A percentile compares a stretch with the other conserved stretches of the same genome.
phyloP scores from a whole-genome alignment of 2,888 invertebrate species.

The Aleiodes leptofemur region DNA sequence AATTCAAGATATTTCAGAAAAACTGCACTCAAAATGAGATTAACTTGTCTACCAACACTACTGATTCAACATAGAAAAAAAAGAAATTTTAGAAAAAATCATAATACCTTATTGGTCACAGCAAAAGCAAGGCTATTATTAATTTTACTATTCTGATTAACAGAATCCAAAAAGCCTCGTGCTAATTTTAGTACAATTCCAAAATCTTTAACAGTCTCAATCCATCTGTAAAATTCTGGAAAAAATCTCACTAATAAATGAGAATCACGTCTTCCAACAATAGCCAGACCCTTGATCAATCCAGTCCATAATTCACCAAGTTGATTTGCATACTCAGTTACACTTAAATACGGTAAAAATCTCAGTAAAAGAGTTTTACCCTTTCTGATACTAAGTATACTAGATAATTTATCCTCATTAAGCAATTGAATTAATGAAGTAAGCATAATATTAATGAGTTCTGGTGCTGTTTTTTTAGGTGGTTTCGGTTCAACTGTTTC shows the following conservation, averaged over 20 bases:
- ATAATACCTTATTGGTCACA: constrained; percentile 76
- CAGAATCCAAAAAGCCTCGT: constrained; percentile 66
- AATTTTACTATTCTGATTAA: constrained; percentile 65
- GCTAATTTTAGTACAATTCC: constrained; percentile 63
- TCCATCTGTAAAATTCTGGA: constrained; percentile 79
- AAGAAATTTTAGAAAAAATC: constrained; percentile 13
- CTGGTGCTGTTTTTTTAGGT: constrained; percentile 78
- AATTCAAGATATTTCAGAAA: too few species aligned
- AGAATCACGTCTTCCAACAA: constrained; percentile 79
- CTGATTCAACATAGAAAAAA: not conserved
- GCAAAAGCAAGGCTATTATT: constrained; percentile 74
- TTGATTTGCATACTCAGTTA: constrained; percentile 76
- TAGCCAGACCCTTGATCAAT: constrained; percentile 78
- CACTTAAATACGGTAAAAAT: constrained; percentile 79
- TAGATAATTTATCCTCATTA: constrained; percentile 83
- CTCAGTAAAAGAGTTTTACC: constrained; percentile 86
- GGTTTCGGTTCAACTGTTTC: constrained; percentile 77
- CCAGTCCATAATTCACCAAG: constrained; percentile 80
- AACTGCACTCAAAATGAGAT: too few species aligned
- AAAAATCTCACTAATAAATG: constrained; percentile 78
- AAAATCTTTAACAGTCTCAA: constrained; percentile 62
- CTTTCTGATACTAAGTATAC: constrained; percentile 87
- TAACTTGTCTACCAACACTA: too few species aligned
- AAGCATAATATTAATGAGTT: constrained; percentile 82
- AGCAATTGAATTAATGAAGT: constrained; percentile 81